Evolutionary conservation across 1,140 invertebrate genomes (phyloP).

Genomic region (Drosophila subobscura): DNA sequence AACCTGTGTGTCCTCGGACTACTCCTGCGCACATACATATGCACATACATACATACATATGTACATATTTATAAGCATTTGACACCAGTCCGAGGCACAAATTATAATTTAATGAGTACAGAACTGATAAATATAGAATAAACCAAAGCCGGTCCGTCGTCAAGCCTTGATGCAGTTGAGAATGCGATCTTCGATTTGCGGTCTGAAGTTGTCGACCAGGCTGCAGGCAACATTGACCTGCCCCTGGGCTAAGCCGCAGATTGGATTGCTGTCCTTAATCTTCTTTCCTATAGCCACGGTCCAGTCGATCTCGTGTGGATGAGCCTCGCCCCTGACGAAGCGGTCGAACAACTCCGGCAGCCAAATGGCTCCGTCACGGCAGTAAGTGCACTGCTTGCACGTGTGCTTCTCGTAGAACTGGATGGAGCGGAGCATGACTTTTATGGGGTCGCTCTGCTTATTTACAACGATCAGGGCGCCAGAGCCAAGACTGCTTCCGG

Average conservation of each 20-base stretch:
- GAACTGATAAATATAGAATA: no score
- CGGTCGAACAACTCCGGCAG: constrained; percentile 94
- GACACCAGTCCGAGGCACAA: background rate
- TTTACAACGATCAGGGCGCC: constrained; percentile 99
- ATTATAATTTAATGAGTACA: no score
- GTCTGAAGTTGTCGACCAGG: constrained; percentile 27
- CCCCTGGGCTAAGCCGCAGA: constrained; percentile 93
- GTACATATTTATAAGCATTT: no score
- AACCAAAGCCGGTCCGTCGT: background rate
- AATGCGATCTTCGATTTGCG: constrained; percentile 40
- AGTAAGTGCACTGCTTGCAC: constrained; percentile 99
- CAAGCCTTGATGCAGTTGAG: constrained; percentile 8
- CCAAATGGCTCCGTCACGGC: constrained; percentile 97
- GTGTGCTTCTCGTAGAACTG: constrained; percentile 99
- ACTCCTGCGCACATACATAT: no score
- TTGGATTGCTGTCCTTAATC: constrained; percentile 97
- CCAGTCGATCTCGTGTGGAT: constrained; percentile 98
- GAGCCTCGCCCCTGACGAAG: constrained; percentile 93
- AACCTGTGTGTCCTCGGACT: no score
- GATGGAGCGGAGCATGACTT: constrained; percentile 96
- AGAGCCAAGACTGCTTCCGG: constrained; percentile 96
- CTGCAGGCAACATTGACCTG: constrained; percentile 22
- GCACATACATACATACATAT: no score
- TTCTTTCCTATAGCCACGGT: constrained; percentile 98
- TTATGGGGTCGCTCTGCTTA: constrained; percentile 97